Percentiles rank a stretch among this genome's conserved stretches.
Evolutionary conservation across 2,888 invertebrate genomes (phyloP).

Genomic region (Torymus tubicola): DNA sequence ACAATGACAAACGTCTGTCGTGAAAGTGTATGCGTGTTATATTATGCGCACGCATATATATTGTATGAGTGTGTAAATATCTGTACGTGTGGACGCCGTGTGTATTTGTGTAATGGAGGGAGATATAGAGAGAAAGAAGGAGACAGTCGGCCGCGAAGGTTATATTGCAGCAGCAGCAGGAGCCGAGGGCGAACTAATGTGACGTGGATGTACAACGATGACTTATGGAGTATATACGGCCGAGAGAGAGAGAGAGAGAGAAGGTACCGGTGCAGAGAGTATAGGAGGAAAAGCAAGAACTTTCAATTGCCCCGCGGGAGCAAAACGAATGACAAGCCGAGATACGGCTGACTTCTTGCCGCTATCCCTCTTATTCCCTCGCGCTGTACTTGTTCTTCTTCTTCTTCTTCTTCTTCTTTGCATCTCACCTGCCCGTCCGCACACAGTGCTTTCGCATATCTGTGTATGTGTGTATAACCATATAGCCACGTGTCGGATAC

Average conservation of each 20-base stretch:
- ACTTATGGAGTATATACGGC: conserved; percentile 55
- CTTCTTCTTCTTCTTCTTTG: conserved; percentile 12
- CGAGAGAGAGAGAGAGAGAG: background rate
- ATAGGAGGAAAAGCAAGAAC: conserved; percentile 40
- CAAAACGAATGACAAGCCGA: conserved; percentile 36
- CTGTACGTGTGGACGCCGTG: too few species aligned
- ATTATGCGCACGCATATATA: too few species aligned
- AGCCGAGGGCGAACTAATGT: conserved; percentile 46
- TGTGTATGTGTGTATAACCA: background rate
- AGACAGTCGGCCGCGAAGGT: conserved; percentile 15
- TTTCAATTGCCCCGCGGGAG: conserved; percentile 54
- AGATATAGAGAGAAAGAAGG: background rate
- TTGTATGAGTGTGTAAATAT: too few species aligned
- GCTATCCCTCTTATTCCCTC: background rate
- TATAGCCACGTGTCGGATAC: background rate
- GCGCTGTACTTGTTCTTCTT: background rate
- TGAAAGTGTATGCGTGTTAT: too few species aligned
- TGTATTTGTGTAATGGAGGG: background rate
- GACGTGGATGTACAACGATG: conserved; percentile 55
- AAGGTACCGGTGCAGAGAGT: background rate
- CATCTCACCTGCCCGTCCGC: background rate
- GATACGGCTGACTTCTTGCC: conserved; percentile 6
- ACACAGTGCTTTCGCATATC: background rate
- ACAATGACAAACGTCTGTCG: too few species aligned
- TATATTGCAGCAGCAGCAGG: conserved; percentile 22